Evolutionary conservation across 2,888 invertebrate species (phyloP), one percentile per base, ranked within the genome.

Genomic region (Andrena fulva): DNA sequence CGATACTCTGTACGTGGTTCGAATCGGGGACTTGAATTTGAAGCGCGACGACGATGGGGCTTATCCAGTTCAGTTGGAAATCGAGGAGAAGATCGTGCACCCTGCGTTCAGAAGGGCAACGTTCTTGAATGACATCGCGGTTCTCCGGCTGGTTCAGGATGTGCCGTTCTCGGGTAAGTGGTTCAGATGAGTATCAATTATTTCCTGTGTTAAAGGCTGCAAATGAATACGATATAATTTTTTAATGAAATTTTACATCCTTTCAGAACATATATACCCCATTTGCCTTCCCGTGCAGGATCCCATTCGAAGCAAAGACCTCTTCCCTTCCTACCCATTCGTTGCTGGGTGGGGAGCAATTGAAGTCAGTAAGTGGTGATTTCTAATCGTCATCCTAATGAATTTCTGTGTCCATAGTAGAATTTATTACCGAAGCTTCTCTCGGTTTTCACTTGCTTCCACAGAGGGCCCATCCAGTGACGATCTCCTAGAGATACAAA

Each of bases 261-360:
- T 95, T 95, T 33, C 94, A 97, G 97, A 94, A 31, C 92, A 95
- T 50, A 96, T 98, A 72, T 95, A 94, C 82, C 97, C 97, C 0
- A 96, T 98, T 84, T 98, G 98, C 92, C 94, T 98, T 64, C 98
- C 98, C 0, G 92, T 94, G 16, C 93, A 94, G 10, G 93, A 94
- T 0, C 94, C 95, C 4, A 90, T 96, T 59, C 94, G 95, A 62
- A 92, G 94, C 0, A 95, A 94, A 63, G 94, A 94, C 16, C 96
- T 95, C 89, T 96, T 95, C 29, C 95, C 95, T 87, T 95, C 95
- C 77, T 95, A 94, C 83, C 97, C 97, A 0, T 96, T 97, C 89
- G 95, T 98, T 5, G 97, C 97, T 31, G 98, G 98, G 27, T 98
- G 98, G 98, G 98, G 98, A 16, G 95, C 97, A 8, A 94, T 96